Evolutionary conservation across 2,113 vertebrate species (phyloP).

Genomic region (Melanerpes aurifrons): DNA sequence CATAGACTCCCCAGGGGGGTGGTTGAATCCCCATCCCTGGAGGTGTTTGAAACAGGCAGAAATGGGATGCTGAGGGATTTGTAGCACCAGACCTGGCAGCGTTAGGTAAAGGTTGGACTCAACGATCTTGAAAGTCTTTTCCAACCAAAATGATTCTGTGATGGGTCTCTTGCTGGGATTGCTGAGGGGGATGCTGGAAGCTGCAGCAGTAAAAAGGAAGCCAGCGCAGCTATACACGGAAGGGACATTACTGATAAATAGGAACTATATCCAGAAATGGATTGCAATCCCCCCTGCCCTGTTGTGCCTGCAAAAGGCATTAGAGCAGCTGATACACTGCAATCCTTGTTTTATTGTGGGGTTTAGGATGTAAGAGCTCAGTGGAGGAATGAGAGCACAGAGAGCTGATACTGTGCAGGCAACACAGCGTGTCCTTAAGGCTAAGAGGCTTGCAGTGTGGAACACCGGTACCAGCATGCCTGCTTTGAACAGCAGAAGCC

Average conservation of each 20-base stretch:
- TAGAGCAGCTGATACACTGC: neutral
- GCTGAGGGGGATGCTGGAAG: neutral
- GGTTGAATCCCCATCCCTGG: too few relatives aligned
- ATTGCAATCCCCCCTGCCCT: neutral
- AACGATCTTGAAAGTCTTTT: too few relatives aligned
- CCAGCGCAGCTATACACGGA: neutral
- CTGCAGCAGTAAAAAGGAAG: neutral
- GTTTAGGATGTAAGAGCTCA: neutral
- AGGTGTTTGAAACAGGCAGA: too few relatives aligned
- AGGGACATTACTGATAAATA: neutral
- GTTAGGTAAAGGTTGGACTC: too few relatives aligned
- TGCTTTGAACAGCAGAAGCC: neutral
- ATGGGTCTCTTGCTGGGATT: neutral
- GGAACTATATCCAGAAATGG: neutral
- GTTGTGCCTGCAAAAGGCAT: neutral
- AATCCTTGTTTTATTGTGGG: neutral
- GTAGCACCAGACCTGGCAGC: too few relatives aligned
- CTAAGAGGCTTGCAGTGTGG: neutral
- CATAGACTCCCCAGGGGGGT: too few relatives aligned
- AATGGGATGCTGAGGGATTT: too few relatives aligned
- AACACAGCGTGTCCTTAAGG: neutral
- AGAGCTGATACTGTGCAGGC: neutral
- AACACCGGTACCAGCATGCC: neutral
- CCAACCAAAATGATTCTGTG: too few relatives aligned
- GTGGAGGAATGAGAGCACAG: neutral